Percentiles rank a stretch among this genome's conserved stretches.
Conservation (phyloP, 2,888 invertebrate species). For the Galeruca laticollis region DNA sequence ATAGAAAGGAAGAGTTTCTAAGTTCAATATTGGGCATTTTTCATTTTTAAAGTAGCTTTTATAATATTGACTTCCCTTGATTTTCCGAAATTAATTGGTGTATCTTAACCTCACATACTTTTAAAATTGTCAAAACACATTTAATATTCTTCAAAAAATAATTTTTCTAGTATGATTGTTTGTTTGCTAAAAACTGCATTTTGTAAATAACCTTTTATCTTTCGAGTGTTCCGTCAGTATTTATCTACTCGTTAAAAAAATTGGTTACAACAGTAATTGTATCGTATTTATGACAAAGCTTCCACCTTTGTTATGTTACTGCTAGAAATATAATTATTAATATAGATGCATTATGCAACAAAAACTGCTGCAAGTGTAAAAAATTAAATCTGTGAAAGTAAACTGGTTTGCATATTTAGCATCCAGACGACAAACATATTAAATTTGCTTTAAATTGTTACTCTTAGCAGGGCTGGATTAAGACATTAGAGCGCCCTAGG, state of each 20-base stretch:
- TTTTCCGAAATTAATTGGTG: too few species aligned
- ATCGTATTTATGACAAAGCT: background rate
- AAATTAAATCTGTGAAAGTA: constrained; percentile 7
- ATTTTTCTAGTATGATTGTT: too few species aligned
- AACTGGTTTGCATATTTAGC: background rate
- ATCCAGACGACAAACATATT: background rate
- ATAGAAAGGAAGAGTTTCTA: too few species aligned
- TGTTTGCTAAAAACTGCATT: background rate
- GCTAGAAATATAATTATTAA: background rate
- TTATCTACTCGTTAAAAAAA: background rate
- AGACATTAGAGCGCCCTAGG: too few species aligned
- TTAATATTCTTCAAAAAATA: too few species aligned
- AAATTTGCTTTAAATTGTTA: too few species aligned
- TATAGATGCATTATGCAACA: background rate
- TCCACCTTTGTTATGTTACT: background rate
- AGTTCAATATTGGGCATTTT: too few species aligned
- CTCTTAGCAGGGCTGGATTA: too few species aligned
- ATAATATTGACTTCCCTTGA: too few species aligned
- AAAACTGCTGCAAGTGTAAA: background rate
- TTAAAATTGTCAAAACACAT: too few species aligned
- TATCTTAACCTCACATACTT: too few species aligned
- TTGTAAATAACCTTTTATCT: background rate
- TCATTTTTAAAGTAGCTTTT: too few species aligned
- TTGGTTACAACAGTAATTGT: background rate
- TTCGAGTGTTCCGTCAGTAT: background rate